Conservation (phyloP, 1,140 invertebrate genomes). For the Bombus confusus region DNA sequence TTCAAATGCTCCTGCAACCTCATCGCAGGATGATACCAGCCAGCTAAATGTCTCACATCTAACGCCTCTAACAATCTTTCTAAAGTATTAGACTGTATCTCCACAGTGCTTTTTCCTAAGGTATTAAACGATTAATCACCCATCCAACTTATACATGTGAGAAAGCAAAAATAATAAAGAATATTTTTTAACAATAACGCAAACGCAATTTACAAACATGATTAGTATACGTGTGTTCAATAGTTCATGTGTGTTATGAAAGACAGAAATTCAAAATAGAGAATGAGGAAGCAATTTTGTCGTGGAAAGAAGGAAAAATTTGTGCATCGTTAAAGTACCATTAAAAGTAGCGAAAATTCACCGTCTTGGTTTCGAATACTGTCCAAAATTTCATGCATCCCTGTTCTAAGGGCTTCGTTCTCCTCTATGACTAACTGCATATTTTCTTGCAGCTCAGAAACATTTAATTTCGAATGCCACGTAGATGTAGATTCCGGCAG, state of each 20-base stretch:
- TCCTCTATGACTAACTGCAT: constrained; percentile 85
- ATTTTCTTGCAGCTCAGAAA: constrained; percentile 78
- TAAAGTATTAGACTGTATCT: constrained; percentile 84
- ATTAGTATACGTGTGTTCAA: constrained; percentile 14
- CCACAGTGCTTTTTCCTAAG: constrained; percentile 78
- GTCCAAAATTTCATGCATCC: constrained; percentile 87
- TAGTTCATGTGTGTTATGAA: constrained; percentile 9
- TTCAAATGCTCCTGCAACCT: constrained; percentile 87
- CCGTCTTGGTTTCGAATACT: constrained; percentile 85
- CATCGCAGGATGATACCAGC: constrained; percentile 90
- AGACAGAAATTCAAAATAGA: not conserved
- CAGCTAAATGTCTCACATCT: constrained; percentile 87
- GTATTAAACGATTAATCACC: constrained; percentile 31
- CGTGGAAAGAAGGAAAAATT: constrained; percentile 8
- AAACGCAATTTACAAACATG: not conserved
- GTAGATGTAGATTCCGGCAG: constrained; percentile 52
- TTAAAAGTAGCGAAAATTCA: constrained; percentile 75
- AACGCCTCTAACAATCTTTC: constrained; percentile 85
- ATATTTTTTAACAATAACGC: not conserved
- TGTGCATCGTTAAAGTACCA: constrained; percentile 66
- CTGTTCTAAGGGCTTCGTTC: constrained; percentile 88
- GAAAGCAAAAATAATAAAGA: not conserved
- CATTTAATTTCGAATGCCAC: constrained; percentile 54
- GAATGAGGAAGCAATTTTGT: not conserved
- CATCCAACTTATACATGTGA: not conserved